Base-by-base conservation (phyloP, 2,797 vertebrate species). In the Lagorchestes hirsutus region DNA sequence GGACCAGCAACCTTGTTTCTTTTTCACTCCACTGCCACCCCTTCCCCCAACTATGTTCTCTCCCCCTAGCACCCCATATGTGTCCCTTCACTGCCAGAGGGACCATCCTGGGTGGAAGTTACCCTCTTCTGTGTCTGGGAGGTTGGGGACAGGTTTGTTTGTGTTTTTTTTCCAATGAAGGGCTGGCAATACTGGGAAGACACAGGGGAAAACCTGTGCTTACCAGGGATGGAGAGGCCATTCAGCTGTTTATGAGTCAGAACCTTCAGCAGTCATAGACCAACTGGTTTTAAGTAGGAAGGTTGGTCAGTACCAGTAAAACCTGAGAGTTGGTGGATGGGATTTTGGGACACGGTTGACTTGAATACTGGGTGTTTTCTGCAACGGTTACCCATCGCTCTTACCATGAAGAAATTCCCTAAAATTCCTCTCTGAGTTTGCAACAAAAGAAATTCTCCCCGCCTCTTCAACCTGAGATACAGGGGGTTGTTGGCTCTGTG, bases 351-450 rank as follows among this genome's bases (percentile, higher is more conserved):
- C 92, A 34, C 40, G 22, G 94, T 40, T 67, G 96, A 90, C 58
- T 91, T 91, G 67, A 27, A 50, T 2, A 34, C 1, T 92, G 93
- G 97, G 96, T 96, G 54, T 94, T 97, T 97, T 97, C 74, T 95
- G 93, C 62, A 87, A 92, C 92, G 62, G 90, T 96, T 97, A 96
- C 58, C 40, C 34, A 40, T 92, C 95, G 62, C n/a, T 28, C 90
- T 46, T 50, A 8, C 29, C 29, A 97, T 5, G 31, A 34, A 90
- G 90, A 98, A 98, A 97, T 97, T 97, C 96, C 97, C 97, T 96
- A 54, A 46, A 46, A 94, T 31, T 96, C 92, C 87, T 59, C 29
- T 34, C 92, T 46, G 57, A 87, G 50, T 28, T 54, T 59, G 59
- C 16, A 67, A 54, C 62, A 18, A 93, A 90, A 93, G 94, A 95